Evolutionary conservation across 2,113 vertebrate genomes (phyloP).

Genomic region (Daboia siamensis): DNA sequence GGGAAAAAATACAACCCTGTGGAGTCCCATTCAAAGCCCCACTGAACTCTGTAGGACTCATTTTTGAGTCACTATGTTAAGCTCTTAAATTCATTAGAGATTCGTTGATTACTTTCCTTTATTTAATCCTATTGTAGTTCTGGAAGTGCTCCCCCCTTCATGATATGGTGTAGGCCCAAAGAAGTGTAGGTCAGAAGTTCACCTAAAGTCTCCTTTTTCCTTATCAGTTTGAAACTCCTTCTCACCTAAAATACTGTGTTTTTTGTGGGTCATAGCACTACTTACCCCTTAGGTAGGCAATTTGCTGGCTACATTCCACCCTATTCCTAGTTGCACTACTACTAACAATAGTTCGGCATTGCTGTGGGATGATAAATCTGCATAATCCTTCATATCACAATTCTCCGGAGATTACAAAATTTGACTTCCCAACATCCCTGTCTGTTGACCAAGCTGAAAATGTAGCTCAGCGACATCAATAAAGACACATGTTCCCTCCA

Average conservation of each 20-base stretch:
- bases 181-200: not conserved
- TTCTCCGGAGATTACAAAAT: not conserved
- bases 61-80: rapidly evolving
- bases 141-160: not conserved
- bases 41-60: not conserved
- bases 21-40: not conserved
- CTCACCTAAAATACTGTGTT: not conserved
- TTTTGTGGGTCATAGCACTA: not conserved
- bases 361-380: not conserved
- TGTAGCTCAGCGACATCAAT: not conserved
- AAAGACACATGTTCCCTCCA: not conserved
- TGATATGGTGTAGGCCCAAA: not conserved
- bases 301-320: not conserved
- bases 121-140: not conserved
- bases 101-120: not conserved
- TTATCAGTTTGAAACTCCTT: not conserved
- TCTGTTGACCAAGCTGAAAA: not conserved
- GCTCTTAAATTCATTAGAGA: not conserved
- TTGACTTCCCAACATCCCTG: not conserved
- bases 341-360: not conserved
- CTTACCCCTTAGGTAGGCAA: not conserved
- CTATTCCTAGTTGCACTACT: not conserved
- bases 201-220: not conserved
- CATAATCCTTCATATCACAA: not conserved
- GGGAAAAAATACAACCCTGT: not conserved